phyloP scores from a whole-genome alignment of 2,888 invertebrate species.

The Apodemia duryi region DNA sequence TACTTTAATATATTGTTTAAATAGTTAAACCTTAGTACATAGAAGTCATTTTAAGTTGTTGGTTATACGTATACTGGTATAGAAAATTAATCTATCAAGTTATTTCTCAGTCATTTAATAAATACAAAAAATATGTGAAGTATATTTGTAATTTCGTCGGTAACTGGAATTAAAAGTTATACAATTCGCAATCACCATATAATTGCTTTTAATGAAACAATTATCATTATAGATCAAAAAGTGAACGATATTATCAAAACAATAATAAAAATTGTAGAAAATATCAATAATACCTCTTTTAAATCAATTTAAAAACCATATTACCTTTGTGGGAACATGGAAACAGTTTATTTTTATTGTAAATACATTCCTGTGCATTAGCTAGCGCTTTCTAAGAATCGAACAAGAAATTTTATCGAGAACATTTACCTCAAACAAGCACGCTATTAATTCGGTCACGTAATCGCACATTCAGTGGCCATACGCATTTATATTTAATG shows the following conservation, averaged over 20 bases:
- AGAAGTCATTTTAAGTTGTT: no score
- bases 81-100: no score
- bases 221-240: no score
- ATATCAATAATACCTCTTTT: neutral
- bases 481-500: constrained; percentile 26
- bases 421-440: constrained; percentile 12
- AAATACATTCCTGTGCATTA: constrained; percentile 3
- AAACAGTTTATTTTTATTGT: constrained; percentile 1
- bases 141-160: no score
- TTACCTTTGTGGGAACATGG: neutral
- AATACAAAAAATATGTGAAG: no score
- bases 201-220: no score
- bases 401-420: constrained; percentile 15
- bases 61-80: no score
- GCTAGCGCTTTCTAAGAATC: constrained; percentile 6
- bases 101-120: no score
- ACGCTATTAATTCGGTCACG: constrained; percentile 14
- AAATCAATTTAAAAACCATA: neutral
- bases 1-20: neutral
- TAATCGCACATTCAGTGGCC: constrained; percentile 31
- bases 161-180: no score
- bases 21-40: neutral
- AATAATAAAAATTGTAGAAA: neutral
- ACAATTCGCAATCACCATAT: no score
- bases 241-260: neutral